These are phyloP conservation scores for Chaetorhynchus papuensis DNA, from an alignment of 2,113 vertebrate genomes.

Conservation along the genomic window DNA sequence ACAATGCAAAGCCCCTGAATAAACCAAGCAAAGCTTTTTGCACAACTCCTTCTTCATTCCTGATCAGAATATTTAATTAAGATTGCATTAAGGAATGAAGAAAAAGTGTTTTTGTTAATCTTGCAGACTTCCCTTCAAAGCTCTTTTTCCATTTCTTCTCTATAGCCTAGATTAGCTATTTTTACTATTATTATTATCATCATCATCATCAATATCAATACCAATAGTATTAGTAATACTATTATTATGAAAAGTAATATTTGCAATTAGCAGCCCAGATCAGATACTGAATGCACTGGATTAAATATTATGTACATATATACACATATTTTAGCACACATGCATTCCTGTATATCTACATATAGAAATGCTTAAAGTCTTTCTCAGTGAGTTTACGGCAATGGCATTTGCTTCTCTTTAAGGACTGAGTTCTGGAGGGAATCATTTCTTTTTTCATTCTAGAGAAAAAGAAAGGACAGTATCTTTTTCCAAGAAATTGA, in stretches of 20 bases:
- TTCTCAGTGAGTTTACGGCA: background rate
- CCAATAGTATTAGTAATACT: background rate
- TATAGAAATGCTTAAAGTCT: background rate
- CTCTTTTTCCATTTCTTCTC: background rate
- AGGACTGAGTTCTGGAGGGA: background rate
- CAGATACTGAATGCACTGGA: background rate
- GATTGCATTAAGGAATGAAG: background rate
- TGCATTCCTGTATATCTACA: background rate
- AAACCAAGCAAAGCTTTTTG: conserved; percentile 14
- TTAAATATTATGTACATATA: background rate
- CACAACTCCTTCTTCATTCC: background rate
- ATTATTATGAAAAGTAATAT: background rate
- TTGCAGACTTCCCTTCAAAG: background rate
- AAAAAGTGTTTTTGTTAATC: background rate
- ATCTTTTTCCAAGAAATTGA: background rate
- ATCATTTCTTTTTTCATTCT: background rate
- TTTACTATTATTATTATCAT: too few relatives aligned
- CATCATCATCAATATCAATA: background rate
- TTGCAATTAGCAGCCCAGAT: background rate
- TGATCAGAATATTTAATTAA: conserved; percentile 43
- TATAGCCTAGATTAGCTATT: background rate
- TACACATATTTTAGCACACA: background rate
- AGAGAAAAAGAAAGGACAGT: background rate
- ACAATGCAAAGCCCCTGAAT: background rate
- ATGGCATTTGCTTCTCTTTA: background rate